Conservation (phyloP, 2,888 invertebrate genomes). For the Galerucella pusilla region DNA sequence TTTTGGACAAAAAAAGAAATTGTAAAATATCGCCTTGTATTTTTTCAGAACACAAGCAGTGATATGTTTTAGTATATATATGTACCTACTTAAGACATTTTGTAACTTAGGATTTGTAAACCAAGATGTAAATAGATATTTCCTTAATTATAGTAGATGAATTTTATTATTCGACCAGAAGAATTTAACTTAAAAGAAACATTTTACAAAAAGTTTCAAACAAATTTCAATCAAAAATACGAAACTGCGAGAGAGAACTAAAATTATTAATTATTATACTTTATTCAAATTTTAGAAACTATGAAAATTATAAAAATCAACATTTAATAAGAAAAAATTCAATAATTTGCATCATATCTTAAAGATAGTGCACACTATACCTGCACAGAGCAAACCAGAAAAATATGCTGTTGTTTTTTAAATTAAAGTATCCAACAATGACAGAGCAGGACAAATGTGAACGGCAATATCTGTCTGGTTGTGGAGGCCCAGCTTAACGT, state of each 20-base stretch:
- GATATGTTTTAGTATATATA: conserved; percentile 27
- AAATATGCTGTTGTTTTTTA: no score
- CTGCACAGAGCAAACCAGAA: no score
- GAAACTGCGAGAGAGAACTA: neutral
- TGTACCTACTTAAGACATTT: conserved; percentile 49
- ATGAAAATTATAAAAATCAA: no score
- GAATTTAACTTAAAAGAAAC: conserved; percentile 13
- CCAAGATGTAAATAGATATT: conserved; percentile 52
- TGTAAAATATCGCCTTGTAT: conserved; percentile 6
- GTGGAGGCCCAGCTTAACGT: no score
- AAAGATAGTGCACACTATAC: no score
- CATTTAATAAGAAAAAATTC: no score
- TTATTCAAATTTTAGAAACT: no score
- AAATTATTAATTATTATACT: no score
- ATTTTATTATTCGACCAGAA: conserved; percentile 21
- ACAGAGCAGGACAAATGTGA: no score
- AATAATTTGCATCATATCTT: no score
- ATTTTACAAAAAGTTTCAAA: conserved; percentile 2
- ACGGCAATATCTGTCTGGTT: no score
- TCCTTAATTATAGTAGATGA: conserved; percentile 34
- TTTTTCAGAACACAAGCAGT: conserved; percentile 28
- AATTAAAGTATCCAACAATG: no score
- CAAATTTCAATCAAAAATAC: neutral
- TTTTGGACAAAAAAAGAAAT: neutral
- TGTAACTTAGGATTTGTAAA: conserved; percentile 54